Evolutionary conservation across 2,888 invertebrate genomes (phyloP), one percentile per base, ranked within the genome.

Genomic region (Synanthedon andrenaeformis): DNA sequence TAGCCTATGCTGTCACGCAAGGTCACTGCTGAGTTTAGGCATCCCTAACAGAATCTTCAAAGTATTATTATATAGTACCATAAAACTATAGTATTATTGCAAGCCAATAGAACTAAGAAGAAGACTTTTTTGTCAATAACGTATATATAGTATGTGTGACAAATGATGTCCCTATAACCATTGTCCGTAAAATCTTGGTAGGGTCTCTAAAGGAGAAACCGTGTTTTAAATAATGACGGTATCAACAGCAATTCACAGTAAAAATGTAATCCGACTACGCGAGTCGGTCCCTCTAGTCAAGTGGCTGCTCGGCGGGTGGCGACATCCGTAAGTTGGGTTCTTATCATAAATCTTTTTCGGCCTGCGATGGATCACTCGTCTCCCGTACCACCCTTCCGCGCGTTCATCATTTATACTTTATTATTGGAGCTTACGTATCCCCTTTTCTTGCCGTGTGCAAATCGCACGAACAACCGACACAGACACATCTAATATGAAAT

Each of bases 321-420:
- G 69, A 74, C 74, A 73, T 72, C 72, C 71, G 64, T 69, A 77
- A 78, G 74, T 78, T 79, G 66, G 68, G 66, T 65, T 71, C 70
- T 72, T 70, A 69, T 74, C 74, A 79, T 82, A 80, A 81, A 82
- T 82, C 77, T 78, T 70, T 53, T 58, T 49, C 57, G 66, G 62
- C 63, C 67, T 68, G 67, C 66, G 65, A 76, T 72, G 72, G 72
- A 75, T 75, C 73, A 74, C 65, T 63, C 60, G 53, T 55, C 59
- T 55, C 13, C 45, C 57, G 58, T 60, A 62, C 62, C 64, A 58
- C 66, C 66, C 64, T 67, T 63, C 61, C 56, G 54, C 51, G 41
- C 60, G 61, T 66, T 69, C 72, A 70, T 74, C 69, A 71, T 72
- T 76, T 75, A 69, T 74, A 73, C 72, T 77, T 72, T 75, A 77